Conservation (phyloP, 2,113 vertebrate genomes). For the Drymodes brunneopygia region DNA sequence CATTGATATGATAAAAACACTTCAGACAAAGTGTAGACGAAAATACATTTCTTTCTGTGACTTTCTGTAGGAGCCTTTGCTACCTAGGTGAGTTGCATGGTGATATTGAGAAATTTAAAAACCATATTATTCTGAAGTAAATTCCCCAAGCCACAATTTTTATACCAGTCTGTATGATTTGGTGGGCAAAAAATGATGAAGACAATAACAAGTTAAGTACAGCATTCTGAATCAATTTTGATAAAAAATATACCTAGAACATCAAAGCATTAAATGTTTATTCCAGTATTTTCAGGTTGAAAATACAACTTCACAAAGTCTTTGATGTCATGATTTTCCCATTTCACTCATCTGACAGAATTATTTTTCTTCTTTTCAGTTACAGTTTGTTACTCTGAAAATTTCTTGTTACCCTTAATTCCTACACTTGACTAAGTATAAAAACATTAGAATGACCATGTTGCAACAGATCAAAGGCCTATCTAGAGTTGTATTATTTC, state of each 20-base stretch:
- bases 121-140: not conserved
- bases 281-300: not conserved
- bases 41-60: not conserved
- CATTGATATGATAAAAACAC: not conserved
- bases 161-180: not conserved
- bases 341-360: not conserved
- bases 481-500: not conserved
- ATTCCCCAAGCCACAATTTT: not conserved
- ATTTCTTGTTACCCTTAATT: not conserved
- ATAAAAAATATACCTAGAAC: not conserved
- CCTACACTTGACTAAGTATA: not conserved
- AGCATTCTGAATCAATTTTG: not conserved
- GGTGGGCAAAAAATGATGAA: not conserved
- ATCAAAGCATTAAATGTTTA: not conserved
- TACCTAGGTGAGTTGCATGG: not conserved
- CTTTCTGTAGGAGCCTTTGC: rapidly evolving
- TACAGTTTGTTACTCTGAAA: not conserved
- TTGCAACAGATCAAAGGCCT: not conserved
- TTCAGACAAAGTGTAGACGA: not conserved
- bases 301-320: not conserved
- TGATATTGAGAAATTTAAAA: not conserved
- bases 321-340: not conserved
- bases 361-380: not conserved
- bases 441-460: not conserved
- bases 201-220: not conserved